These are phyloP conservation scores for Habrosyne pyritoides DNA, from an alignment of 2,888 invertebrate species.

Conservation along the genomic window DNA sequence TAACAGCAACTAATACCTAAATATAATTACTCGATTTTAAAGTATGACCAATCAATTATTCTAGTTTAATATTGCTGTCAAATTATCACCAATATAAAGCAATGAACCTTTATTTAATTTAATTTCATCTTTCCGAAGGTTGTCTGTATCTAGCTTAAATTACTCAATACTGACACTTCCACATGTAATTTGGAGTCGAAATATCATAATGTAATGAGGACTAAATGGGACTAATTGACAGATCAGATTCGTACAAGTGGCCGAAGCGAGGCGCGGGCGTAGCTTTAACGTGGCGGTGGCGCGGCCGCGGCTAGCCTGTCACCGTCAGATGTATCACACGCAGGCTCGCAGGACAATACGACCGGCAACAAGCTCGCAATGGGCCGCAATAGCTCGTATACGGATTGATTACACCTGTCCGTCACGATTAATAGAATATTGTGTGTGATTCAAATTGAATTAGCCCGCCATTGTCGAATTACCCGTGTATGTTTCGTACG, in stretches of 20 bases:
- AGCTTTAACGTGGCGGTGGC: constrained; percentile 7
- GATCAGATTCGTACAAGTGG: not conserved
- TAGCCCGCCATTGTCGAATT: constrained; percentile 74
- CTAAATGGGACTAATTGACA: not conserved
- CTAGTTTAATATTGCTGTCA: too few species aligned
- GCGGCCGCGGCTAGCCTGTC: constrained; percentile 27
- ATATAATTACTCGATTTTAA: too few species aligned
- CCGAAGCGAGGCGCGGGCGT: not conserved
- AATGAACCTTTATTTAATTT: too few species aligned
- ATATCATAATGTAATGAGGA: not conserved
- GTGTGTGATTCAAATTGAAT: constrained; percentile 81
- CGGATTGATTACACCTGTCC: constrained; percentile 81
- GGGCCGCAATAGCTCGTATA: constrained; percentile 20
- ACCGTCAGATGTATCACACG: constrained; percentile 41
- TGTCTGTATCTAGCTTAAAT: too few species aligned
- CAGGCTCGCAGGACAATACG: constrained; percentile 49
- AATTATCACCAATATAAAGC: too few species aligned
- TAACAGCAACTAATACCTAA: too few species aligned
- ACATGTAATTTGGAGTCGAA: not conserved
- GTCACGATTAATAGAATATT: constrained; percentile 81
- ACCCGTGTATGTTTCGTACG: constrained; percentile 68
- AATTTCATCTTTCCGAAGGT: too few species aligned
- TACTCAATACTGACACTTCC: not conserved
- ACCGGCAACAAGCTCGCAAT: constrained; percentile 30
- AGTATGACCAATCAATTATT: too few species aligned